A percentile compares a stretch with the other conserved stretches of the same genome.
Evolutionary conservation across 23 tunicate genomes (phyloP).

Genomic region (Pegea sp.): DNA sequence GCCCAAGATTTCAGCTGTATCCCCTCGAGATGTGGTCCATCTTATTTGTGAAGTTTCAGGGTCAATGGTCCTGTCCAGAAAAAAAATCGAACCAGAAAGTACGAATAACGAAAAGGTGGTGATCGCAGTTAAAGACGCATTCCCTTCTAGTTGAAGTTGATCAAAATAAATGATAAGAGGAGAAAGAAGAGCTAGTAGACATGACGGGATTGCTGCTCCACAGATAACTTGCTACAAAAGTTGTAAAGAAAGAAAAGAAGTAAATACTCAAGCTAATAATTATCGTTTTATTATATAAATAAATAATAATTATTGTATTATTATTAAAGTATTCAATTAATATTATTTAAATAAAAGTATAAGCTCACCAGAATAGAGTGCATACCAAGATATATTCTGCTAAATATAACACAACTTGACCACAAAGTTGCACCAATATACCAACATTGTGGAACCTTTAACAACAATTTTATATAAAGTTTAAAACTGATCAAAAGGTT

Average conservation of each 20-base stretch:
- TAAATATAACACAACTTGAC: constrained; percentile 28
- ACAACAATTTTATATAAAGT: background rate
- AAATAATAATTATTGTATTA: too few relatives aligned
- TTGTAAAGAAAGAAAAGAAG: background rate
- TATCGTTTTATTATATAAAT: too few relatives aligned
- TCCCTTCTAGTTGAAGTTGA: constrained; percentile 1
- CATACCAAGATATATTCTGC: constrained; percentile 81
- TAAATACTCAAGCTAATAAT: too few relatives aligned
- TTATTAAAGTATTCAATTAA: too few relatives aligned
- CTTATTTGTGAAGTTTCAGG: constrained; percentile 16
- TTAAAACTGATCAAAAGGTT: background rate
- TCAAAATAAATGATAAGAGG: constrained; percentile 22
- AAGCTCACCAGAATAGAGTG: constrained; percentile 41
- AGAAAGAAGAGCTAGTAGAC: background rate
- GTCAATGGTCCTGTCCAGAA: constrained; percentile 25
- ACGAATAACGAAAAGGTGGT: background rate
- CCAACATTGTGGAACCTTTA: constrained; percentile 16
- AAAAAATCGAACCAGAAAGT: constrained; percentile 19
- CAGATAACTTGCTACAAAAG: constrained; percentile 21
- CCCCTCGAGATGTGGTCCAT: constrained; percentile 79
- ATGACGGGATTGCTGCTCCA: constrained; percentile 19
- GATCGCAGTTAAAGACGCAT: background rate
- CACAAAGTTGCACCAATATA: constrained; percentile 9
- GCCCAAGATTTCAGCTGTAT: constrained; percentile 62
- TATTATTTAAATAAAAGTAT: background rate